phyloP scores from a whole-genome alignment of 2,888 invertebrate species.

The Papilio gigon region DNA sequence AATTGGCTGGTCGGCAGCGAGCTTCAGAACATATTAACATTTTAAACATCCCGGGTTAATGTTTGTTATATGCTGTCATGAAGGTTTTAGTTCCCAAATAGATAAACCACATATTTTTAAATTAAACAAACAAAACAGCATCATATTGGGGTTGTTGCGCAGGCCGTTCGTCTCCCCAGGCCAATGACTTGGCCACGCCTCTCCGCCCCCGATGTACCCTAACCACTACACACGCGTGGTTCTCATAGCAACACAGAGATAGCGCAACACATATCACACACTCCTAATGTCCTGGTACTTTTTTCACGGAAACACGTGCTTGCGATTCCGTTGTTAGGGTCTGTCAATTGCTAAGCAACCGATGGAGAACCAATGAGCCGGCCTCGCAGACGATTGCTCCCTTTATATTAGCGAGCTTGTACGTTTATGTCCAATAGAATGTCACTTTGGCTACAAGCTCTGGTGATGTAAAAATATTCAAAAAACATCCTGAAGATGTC shows the following conservation, averaged over 20 bases:
- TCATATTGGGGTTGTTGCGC: neutral
- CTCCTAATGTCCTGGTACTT: slow-evolving; percentile 8
- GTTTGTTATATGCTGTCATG: neutral
- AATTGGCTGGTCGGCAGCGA: neutral
- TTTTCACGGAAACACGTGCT: slow-evolving; percentile 17
- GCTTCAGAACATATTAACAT: too few relatives aligned
- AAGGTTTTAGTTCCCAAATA: neutral
- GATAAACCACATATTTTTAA: neutral
- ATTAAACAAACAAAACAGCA: neutral
- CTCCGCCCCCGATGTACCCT: neutral
- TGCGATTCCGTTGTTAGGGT: slow-evolving; percentile 4
- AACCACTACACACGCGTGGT: neutral
- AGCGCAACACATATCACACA: slow-evolving; percentile 5
- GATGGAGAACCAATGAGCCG: neutral
- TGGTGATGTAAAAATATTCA: too few relatives aligned
- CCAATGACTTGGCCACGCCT: neutral
- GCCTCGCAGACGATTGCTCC: neutral
- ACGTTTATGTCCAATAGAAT: too few relatives aligned
- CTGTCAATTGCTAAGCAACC: slow-evolving; percentile 2
- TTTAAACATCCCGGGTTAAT: too few relatives aligned
- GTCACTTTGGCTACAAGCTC: too few relatives aligned
- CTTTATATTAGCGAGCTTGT: too few relatives aligned
- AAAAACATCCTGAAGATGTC: too few relatives aligned
- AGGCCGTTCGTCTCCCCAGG: neutral
- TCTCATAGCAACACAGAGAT: slow-evolving; percentile 1